Base-by-base conservation (phyloP, 1,140 invertebrate genomes). In the Tribolium madens region DNA sequence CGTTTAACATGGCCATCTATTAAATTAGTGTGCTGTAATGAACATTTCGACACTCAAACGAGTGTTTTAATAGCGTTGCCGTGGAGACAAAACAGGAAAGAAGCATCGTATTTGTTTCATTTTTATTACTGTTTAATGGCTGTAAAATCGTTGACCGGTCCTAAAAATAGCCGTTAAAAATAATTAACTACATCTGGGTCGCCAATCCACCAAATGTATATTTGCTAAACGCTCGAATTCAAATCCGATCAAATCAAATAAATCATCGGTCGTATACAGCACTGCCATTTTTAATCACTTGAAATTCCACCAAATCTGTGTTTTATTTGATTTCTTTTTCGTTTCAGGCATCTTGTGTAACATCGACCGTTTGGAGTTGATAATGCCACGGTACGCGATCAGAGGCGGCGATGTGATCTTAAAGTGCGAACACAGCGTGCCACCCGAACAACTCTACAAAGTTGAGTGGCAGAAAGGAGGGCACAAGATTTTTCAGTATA, bases 401-500 rank as follows among this genome's bases (percentile, higher is more conserved):
- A 78, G 77, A 74, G 84, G 83, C 7, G 84, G 84, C 46, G 81
- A 84, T 53, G 90, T 90, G 73, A 87, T 88, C 13, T 85, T 92
- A 33, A 87, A 88, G 57, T 92, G 91, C 84, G 85, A 87, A 33
- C 91, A 92, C 86, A 91, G 91, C 83, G 90, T 91, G 36, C 87
- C 87, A 48, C 87, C 88, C 12, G 88, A 91, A 80, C 88, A 91
- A 50, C 87, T 92, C 4, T 90, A 91, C 84, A 91, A 91, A 83
- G 91, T 92, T 76, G 92, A 93, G 84, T 95, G 93, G 91, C 87
- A 91, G 70, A 92, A 92, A 81, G 90, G 90, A 80, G 90, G 90
- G 82, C 89, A 89, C 83, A 94, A 93, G 86, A 92, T 95, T 85
- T 92, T 94, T 83, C 91, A 93, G 85, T 95, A 92, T 85, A 91